These are phyloP conservation scores for Uropetala carovei DNA, from an alignment of 2,888 invertebrate genomes.

Conservation along the genomic window DNA sequence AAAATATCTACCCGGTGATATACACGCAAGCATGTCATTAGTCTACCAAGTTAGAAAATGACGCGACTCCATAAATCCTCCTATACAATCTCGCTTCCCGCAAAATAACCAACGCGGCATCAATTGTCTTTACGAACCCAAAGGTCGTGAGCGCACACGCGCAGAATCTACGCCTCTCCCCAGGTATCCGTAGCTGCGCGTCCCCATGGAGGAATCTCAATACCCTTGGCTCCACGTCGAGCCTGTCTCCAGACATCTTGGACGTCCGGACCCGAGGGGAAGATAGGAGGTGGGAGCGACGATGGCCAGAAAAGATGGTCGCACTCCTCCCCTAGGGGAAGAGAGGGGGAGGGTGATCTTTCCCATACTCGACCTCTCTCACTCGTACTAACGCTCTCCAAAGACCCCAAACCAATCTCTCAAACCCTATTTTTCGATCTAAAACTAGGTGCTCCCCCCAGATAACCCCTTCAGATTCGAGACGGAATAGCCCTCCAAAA, in stretches of 20 bases:
- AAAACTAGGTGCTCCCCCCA: conserved; percentile 11
- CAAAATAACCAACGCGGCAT: background rate
- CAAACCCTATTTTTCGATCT: conserved; percentile 2
- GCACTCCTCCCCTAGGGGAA: background rate
- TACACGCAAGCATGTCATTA: too few species aligned
- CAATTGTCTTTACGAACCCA: background rate
- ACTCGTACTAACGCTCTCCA: too few species aligned
- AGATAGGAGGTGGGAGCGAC: background rate
- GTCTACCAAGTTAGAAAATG: too few species aligned
- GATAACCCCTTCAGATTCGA: conserved; percentile 43
- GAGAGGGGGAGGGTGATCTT: background rate
- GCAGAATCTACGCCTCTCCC: background rate
- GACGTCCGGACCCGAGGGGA: background rate
- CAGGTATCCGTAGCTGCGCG: background rate
- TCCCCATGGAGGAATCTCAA: background rate
- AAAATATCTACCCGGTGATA: too few species aligned
- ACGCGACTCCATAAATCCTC: too few species aligned
- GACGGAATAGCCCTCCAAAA: background rate
- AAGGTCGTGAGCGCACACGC: background rate
- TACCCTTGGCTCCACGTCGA: background rate
- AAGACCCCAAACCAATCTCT: background rate
- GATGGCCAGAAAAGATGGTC: background rate
- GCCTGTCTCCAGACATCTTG: background rate
- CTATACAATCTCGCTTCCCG: background rate
- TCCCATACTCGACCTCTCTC: too few species aligned